Conservation (phyloP, 2,888 invertebrate species). For the Cinara cedri region DNA sequence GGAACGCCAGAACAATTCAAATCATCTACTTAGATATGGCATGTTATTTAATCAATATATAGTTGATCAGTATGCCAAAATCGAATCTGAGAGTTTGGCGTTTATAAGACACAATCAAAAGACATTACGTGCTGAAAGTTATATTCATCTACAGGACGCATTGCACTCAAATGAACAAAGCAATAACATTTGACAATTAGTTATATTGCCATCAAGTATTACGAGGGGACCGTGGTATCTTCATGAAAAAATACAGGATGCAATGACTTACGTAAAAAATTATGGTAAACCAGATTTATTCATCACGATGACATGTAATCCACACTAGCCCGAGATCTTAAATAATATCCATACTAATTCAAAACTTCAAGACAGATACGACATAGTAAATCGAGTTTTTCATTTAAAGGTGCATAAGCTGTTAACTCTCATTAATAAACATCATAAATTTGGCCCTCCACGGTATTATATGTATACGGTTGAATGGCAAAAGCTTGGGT, state of each 20-base stretch:
- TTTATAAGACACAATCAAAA: neutral
- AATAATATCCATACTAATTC: constrained; percentile 59
- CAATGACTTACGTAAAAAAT: constrained; percentile 62
- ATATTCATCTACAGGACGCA: constrained; percentile 58
- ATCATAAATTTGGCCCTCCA: constrained; percentile 59
- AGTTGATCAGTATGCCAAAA: constrained; percentile 62
- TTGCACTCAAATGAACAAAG: constrained; percentile 61
- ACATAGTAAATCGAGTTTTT: constrained; percentile 61
- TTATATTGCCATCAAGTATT: constrained; percentile 61
- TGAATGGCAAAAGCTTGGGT: constrained; percentile 61
- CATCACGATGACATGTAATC: constrained; percentile 62
- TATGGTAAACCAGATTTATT: constrained; percentile 63
- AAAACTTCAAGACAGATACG: constrained; percentile 60
- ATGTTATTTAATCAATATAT: constrained; percentile 61
- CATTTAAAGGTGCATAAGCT: constrained; percentile 59
- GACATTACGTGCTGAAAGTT: neutral
- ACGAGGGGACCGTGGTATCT: constrained; percentile 61
- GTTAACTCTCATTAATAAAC: constrained; percentile 59
- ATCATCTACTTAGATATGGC: constrained; percentile 51
- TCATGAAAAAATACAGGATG: constrained; percentile 62
- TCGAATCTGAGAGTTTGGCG: constrained; percentile 61
- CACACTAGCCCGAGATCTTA: constrained; percentile 61
- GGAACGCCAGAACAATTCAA: constrained; percentile 58
- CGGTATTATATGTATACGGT: constrained; percentile 59
- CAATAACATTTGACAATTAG: constrained; percentile 60